Evolutionary conservation across 2,113 vertebrate genomes (phyloP).

Genomic region (Dunckerocampus dactyliophorus): DNA sequence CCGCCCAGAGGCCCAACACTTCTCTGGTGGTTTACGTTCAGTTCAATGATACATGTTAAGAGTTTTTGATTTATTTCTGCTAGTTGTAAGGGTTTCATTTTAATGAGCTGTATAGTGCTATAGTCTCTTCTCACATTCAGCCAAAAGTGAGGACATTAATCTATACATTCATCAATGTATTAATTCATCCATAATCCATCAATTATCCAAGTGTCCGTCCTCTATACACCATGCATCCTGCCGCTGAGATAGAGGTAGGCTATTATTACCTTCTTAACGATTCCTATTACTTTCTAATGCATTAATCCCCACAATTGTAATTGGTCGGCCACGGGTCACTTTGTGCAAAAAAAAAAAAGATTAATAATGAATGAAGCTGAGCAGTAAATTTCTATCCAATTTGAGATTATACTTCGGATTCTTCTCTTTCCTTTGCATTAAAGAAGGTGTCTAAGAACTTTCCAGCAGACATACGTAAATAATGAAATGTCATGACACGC

Average conservation of each 20-base stretch:
- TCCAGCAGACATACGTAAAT: neutral
- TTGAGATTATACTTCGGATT: conserved; percentile 11
- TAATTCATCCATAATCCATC: neutral
- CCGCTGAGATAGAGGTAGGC: neutral
- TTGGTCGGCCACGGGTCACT: conserved; percentile 17
- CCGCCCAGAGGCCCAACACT: too few relatives aligned
- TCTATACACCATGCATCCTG: neutral
- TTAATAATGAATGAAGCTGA: conserved; percentile 20
- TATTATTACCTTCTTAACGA: neutral
- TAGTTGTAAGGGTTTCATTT: too few relatives aligned
- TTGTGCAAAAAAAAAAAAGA: conserved; percentile 40
- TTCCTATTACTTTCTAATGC: neutral
- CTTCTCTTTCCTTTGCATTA: too few relatives aligned
- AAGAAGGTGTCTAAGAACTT: neutral
- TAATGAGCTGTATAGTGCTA: too few relatives aligned
- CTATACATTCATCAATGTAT: too few relatives aligned
- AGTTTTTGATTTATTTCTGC: too few relatives aligned
- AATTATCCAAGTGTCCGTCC: neutral
- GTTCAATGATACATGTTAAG: too few relatives aligned
- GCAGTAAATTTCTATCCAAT: conserved; percentile 28
- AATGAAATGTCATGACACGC: neutral
- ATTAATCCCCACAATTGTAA: neutral
- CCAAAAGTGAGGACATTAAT: too few relatives aligned
- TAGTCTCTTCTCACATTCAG: too few relatives aligned
- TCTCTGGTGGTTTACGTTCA: too few relatives aligned